Evolutionary conservation across 2,113 vertebrate species (phyloP).

Genomic region (Nothocercus nigrocapillus): DNA sequence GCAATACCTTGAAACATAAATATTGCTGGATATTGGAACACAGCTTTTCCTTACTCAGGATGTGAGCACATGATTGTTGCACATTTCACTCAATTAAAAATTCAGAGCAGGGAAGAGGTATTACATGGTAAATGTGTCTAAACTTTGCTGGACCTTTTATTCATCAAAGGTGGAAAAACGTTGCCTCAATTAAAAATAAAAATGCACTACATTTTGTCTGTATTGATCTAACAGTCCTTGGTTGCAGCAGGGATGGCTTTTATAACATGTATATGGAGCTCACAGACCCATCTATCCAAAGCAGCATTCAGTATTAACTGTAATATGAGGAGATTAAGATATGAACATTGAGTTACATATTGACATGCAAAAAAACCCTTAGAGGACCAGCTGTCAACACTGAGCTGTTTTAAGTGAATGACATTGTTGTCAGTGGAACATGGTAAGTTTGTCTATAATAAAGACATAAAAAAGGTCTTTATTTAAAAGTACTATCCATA

Average conservation of each 20-base stretch:
- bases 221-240: neutral
- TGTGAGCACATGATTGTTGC: neutral
- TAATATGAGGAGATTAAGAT: neutral
- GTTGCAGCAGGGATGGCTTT: neutral
- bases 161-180: neutral
- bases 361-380: slow-evolving; percentile 8
- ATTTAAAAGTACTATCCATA: slow-evolving; percentile 13
- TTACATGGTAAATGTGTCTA: neutral
- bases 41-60: neutral
- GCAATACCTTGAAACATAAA: neutral
- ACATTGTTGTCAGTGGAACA: neutral
- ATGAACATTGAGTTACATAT: neutral
- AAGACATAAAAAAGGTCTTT: neutral
- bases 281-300: neutral
- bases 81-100: neutral
- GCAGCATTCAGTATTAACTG: neutral
- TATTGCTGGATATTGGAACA: neutral
- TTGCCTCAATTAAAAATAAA: neutral
- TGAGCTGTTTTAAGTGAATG: slow-evolving; percentile 10
- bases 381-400: slow-evolving; percentile 9
- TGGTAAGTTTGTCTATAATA: neutral
- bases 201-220: neutral
- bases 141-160: neutral
- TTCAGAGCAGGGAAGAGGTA: neutral
- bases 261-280: neutral